Evolutionary conservation across 2,888 invertebrate genomes (phyloP).

Genomic region (Phytoseiulus persimilis): DNA sequence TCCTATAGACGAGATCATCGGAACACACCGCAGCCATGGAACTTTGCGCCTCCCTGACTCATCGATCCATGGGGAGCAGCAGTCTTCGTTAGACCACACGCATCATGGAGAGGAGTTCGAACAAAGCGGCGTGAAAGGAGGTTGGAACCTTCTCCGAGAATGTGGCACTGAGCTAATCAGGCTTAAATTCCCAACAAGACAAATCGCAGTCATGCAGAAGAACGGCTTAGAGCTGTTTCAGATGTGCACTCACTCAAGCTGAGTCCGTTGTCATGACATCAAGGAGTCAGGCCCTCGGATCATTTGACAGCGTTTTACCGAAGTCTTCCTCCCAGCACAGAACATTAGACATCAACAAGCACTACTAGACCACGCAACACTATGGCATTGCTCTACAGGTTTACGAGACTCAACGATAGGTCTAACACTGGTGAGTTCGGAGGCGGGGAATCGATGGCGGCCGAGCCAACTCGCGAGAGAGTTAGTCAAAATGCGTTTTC

Average conservation of each 20-base stretch:
- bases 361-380: neutral
- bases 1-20: neutral
- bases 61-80: neutral
- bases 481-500: neutral
- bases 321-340: neutral
- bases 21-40: neutral
- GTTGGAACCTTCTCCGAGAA: neutral
- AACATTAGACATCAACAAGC: neutral
- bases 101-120: neutral
- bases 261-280: slow-evolving; percentile 9
- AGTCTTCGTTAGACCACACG: neutral
- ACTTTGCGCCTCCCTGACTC: neutral
- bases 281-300: slow-evolving; percentile 21
- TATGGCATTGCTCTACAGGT: slow-evolving; percentile 70
- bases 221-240: neutral
- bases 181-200: neutral
- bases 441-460: slow-evolving; percentile 48
- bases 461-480: too few species aligned
- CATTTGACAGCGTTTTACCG: neutral
- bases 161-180: neutral
- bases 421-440: slow-evolving; percentile 58
- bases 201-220: neutral
- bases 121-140: neutral
- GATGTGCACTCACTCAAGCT: neutral
- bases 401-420: slow-evolving; percentile 71